Base-by-base conservation (phyloP, 2,113 vertebrate genomes). In the Rostratula benghalensis region DNA sequence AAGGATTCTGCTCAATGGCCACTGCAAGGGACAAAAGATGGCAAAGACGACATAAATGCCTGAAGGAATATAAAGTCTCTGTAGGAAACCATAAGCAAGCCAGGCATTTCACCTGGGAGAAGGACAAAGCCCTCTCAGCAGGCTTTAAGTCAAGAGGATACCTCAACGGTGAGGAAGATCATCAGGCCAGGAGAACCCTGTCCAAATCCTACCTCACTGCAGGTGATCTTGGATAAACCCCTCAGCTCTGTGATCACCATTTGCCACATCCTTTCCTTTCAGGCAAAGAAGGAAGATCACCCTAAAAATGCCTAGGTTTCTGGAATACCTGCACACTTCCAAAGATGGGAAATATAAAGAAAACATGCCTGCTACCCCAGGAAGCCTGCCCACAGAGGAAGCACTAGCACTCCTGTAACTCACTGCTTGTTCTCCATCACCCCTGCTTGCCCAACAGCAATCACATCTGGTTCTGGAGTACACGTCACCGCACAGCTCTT, bases 331-430 rank as follows among this genome's bases (percentile, higher is more conserved):
- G n/a, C 28, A 46, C 20, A 8, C 7, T 33, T 63, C 48, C 13
- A 17, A 75, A 89, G 69, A 48, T 5, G 1, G 1, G 28, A 86
- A 89, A 56, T 21, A 24, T 18, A 24, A 43, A 65, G 37, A 50
- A 82, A 78, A 30, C 0, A 0, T 0, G 2, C 8, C 48, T 79
- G 64, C 23, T 35, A 22, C 33, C 37, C 23, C 33, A 78, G 69
- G 28, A 64, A 87, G 51, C 10, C 37, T 5, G 3, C 25, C 64
- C 30, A 10, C 1, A 3, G 37, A 81, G 35, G 48, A 76, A 76
- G 61, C 13, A n/a, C 43, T 27, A 43, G n/a, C 60, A 57, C 22
- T 0, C 1, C 60, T 46, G 8, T 43, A 54, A 25, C 37, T 65
- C 3, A 2, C 24, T 69, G 59, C 46, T 13, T 71, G 74, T 23